These are phyloP conservation scores for Scolopax mira DNA, from an alignment of 2,113 vertebrate species.

Conservation along the genomic window DNA sequence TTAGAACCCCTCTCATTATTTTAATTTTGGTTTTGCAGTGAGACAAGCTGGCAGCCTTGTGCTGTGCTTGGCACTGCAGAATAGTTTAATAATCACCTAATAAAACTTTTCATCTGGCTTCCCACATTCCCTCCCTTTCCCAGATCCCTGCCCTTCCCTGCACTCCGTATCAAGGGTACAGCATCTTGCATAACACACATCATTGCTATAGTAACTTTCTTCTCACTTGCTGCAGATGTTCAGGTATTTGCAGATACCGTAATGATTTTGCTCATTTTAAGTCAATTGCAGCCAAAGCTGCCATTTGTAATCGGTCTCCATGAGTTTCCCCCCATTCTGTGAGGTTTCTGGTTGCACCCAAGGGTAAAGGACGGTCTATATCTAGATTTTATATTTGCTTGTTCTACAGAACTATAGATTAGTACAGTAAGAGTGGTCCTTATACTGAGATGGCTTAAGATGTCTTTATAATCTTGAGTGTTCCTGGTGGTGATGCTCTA, in stretches of 20 bases:
- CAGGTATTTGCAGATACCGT: background rate
- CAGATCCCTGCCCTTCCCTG: background rate
- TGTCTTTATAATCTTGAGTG: background rate
- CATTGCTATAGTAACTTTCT: background rate
- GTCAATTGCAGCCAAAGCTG: background rate
- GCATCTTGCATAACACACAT: background rate
- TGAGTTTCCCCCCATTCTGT: background rate
- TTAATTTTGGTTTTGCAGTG: conserved; percentile 28
- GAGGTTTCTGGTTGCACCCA: fast-evolving
- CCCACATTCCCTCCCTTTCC: conserved; percentile 1
- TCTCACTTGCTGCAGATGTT: background rate
- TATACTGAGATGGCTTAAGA: background rate
- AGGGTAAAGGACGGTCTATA: background rate
- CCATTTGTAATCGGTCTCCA: fast-evolving
- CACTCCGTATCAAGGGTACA: background rate
- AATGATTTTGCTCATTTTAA: background rate
- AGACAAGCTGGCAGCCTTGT: conserved; percentile 33
- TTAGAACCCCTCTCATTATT: conserved; percentile 39
- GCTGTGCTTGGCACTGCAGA: conserved; percentile 13
- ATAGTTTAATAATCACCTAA: conserved; percentile 66
- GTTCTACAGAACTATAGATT: fast-evolving
- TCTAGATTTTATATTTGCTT: background rate
- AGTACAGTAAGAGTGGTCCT: background rate
- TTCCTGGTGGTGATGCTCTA: background rate
- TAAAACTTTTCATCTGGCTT: conserved; percentile 64